Conservation (phyloP, 2,888 invertebrate genomes). For the Eremobia ochroleuca region DNA sequence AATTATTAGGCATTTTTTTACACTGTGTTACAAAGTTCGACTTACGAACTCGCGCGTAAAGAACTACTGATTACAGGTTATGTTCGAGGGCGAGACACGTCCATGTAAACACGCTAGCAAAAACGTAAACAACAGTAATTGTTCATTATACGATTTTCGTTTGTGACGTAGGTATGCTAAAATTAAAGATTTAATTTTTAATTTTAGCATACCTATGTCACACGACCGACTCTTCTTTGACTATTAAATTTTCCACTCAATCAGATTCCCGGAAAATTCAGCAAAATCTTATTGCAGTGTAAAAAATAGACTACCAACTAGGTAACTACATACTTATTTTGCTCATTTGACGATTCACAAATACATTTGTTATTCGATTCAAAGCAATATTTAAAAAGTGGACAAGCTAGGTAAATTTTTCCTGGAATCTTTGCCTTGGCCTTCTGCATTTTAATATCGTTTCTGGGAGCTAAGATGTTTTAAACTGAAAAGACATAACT, state of each 20-base stretch:
- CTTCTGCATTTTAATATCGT: neutral
- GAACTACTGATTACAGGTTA: neutral
- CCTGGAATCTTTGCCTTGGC: neutral
- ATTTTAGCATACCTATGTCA: too few species aligned
- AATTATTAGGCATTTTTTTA: neutral
- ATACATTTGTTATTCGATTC: neutral
- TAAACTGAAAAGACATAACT: neutral
- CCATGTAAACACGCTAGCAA: neutral
- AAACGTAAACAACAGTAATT: constrained; percentile 5
- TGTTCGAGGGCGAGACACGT: neutral
- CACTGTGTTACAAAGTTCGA: neutral
- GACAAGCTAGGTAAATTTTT: neutral
- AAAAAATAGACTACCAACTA: neutral
- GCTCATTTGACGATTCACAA: neutral
- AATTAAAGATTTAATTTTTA: neutral
- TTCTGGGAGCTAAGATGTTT: too few species aligned
- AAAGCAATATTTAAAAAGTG: neutral
- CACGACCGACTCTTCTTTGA: neutral
- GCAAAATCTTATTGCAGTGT: neutral
- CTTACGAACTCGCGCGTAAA: neutral
- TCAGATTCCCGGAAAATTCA: neutral
- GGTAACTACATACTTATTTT: neutral
- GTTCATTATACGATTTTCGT: neutral
- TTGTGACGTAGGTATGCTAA: neutral
- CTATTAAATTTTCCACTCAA: neutral